Evolutionary conservation across 1,140 invertebrate species (phyloP).

Genomic region (Pantala flavescens): DNA sequence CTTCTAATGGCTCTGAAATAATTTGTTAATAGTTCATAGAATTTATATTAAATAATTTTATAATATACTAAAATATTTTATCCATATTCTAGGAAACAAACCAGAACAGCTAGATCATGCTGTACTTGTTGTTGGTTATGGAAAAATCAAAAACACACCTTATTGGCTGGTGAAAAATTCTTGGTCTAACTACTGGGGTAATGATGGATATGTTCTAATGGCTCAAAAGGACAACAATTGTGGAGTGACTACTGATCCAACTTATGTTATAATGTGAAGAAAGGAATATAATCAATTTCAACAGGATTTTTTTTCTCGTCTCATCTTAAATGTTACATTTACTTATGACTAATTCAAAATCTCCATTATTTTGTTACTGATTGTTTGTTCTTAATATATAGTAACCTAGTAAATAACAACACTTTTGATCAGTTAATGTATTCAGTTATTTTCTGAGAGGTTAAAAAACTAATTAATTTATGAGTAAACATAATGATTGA

Average conservation of each 20-base stretch:
- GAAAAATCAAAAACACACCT: conserved; percentile 63
- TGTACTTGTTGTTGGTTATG: conserved; percentile 88
- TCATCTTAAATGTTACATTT: too few relatives aligned
- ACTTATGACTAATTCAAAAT: too few relatives aligned
- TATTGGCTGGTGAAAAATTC: conserved; percentile 94
- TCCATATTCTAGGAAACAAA: conserved; percentile 43
- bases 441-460: too few relatives aligned
- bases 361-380: too few relatives aligned
- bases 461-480: too few relatives aligned
- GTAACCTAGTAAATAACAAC: too few relatives aligned
- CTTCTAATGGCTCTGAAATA: too few relatives aligned
- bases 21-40: too few relatives aligned
- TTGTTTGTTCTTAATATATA: too few relatives aligned
- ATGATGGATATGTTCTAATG: conserved; percentile 87
- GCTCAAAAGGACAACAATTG: conserved; percentile 81
- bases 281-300: neutral
- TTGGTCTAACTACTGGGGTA: conserved; percentile 92
- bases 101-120: conserved; percentile 74
- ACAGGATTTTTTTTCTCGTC: neutral
- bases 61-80: neutral
- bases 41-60: too few relatives aligned
- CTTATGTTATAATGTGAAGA: conserved; percentile 61
- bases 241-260: conserved; percentile 75
- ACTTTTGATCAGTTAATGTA: too few relatives aligned
- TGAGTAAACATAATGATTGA: too few relatives aligned